Evolutionary conservation across 2,113 vertebrate genomes (phyloP).

Genomic region (Bujurquina vittata): DNA sequence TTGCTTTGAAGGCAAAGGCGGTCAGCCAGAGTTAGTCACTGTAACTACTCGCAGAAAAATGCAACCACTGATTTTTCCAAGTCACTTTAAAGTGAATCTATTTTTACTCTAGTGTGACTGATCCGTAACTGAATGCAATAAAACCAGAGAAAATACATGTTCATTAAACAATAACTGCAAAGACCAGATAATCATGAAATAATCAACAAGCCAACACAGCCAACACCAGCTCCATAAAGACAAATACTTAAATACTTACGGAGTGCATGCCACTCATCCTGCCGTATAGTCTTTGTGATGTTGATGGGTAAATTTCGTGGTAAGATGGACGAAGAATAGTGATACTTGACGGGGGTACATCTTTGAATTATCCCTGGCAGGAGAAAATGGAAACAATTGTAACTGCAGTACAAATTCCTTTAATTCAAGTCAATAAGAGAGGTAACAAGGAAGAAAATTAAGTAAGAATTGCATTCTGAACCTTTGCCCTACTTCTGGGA

Average conservation of each 20-base stretch:
- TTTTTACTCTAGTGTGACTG: no score
- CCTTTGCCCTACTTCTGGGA: not conserved
- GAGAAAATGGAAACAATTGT: constrained; percentile 18
- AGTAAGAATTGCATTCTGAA: constrained; percentile 22
- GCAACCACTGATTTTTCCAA: no score
- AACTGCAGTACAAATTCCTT: not conserved
- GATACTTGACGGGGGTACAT: constrained; percentile 89
- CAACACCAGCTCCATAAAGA: not conserved
- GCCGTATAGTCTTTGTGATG: constrained; percentile 92
- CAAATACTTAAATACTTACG: constrained; percentile 82
- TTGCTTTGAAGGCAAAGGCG: no score
- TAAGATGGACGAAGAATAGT: constrained; percentile 91
- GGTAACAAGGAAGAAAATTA: not conserved
- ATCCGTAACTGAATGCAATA: not conserved
- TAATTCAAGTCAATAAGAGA: not conserved
- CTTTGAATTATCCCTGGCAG: constrained; percentile 78
- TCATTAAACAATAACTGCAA: not conserved
- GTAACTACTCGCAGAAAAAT: not conserved
- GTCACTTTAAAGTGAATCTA: no score
- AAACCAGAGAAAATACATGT: not conserved
- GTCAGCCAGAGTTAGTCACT: no score
- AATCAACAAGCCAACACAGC: not conserved
- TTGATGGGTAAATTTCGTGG: constrained; percentile 88
- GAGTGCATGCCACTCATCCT: constrained; percentile 92
- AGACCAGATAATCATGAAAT: not conserved